phyloP scores from a whole-genome alignment of 2,797 vertebrate species.

The Ctenopoma multispine region DNA sequence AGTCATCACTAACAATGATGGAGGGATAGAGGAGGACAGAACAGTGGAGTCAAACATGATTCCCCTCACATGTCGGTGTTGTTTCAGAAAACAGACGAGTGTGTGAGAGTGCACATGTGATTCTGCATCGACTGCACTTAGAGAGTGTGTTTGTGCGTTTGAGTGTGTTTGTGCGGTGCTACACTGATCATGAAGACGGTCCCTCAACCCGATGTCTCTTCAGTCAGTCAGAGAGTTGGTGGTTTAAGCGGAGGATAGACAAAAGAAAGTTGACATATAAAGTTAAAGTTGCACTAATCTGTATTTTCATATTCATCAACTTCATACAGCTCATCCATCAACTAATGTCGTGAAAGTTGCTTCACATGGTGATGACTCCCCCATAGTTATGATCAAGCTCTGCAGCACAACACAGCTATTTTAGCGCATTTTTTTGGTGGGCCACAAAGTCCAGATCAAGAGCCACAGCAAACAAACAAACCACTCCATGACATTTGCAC shows the following conservation, averaged over 20 bases:
- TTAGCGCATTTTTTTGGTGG: not conserved
- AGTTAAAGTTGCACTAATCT: not conserved
- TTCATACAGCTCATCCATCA: too few relatives aligned
- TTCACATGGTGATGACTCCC: not conserved
- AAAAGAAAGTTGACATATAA: not conserved
- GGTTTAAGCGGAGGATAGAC: too few relatives aligned
- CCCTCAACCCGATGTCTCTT: constrained; percentile 50
- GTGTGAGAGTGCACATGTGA: constrained; percentile 25
- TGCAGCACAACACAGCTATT: not conserved
- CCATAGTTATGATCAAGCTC: too few relatives aligned
- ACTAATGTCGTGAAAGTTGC: not conserved
- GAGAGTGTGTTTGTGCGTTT: constrained; percentile 44
- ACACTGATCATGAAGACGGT: constrained; percentile 37
- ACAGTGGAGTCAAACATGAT: not conserved
- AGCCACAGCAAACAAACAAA: not conserved
- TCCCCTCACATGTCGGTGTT: constrained; percentile 37
- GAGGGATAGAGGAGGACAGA: constrained; percentile 22
- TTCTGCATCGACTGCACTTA: constrained; percentile 17
- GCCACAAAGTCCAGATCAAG: not conserved
- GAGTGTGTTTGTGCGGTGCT: constrained; percentile 39
- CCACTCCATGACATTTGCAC: not conserved
- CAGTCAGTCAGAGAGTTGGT: constrained; percentile 19
- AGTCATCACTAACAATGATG: constrained; percentile 51
- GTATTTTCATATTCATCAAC: not conserved
- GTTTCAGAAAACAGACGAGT: constrained; percentile 44